A percentile compares a stretch with the other conserved stretches of the same genome.
phyloP scores from a whole-genome alignment of 1,140 invertebrate species.

The Platorchestia sp. region DNA sequence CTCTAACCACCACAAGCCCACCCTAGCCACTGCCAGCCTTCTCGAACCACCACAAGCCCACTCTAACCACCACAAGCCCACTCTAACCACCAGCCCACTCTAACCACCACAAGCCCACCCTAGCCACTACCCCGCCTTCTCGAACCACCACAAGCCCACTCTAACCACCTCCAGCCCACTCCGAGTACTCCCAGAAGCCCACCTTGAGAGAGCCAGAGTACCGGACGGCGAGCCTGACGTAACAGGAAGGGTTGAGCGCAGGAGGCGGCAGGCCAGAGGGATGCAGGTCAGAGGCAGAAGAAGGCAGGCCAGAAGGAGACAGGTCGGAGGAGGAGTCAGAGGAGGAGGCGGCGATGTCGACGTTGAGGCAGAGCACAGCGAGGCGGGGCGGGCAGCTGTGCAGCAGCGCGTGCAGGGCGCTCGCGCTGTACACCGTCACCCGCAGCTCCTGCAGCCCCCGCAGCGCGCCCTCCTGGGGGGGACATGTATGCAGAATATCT shows the following conservation, averaged over 20 bases:
- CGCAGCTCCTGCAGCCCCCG: background rate
- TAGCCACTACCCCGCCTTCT: no score
- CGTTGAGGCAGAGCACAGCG: background rate
- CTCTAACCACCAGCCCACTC: no score
- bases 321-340: background rate
- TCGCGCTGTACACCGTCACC: background rate
- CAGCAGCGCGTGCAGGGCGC: background rate
- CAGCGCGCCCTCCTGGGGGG: background rate
- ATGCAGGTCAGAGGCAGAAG: background rate
- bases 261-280: background rate
- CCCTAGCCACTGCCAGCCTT: no score
- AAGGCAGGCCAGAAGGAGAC: background rate
- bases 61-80: no score
- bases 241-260: background rate
- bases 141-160: no score
- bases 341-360: background rate
- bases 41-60: no score
- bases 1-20: no score
- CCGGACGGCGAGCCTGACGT: background rate
- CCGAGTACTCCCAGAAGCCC: background rate
- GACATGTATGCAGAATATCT: background rate
- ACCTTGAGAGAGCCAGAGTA: background rate
- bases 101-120: no score
- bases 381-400: background rate
- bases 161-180: background rate